phyloP scores from a whole-genome alignment of 1,140 invertebrate species.

The Pseudomyrmex dendroicus region DNA sequence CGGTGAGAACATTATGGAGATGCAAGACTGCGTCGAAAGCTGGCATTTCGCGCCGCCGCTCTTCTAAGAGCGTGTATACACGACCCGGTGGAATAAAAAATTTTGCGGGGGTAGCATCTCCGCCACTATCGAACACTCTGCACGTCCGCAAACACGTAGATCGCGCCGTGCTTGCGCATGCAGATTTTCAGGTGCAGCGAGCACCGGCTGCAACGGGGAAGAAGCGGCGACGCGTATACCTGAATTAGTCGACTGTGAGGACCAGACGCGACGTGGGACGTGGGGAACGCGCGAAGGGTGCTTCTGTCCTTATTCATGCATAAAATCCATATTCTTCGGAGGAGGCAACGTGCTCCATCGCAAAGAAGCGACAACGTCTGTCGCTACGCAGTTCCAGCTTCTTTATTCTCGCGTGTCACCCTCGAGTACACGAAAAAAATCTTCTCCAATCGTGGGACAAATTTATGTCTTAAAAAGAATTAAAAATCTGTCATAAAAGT shows the following conservation, averaged over 20 bases:
- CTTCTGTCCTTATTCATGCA: slow-evolving; percentile 75
- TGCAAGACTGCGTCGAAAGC: background rate
- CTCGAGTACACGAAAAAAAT: slow-evolving; percentile 59
- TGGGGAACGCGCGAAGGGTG: slow-evolving; percentile 23
- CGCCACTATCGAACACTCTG: slow-evolving; percentile 62
- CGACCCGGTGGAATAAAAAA: slow-evolving; percentile 67
- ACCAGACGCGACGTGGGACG: background rate
- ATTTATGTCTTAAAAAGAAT: background rate
- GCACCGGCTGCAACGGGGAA: background rate
- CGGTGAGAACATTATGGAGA: slow-evolving; percentile 8
- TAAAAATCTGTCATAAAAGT: background rate
- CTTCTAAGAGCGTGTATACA: slow-evolving; percentile 27
- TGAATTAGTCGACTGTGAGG: slow-evolving; percentile 60
- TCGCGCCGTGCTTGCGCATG: slow-evolving; percentile 68
- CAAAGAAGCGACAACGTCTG: slow-evolving; percentile 70
- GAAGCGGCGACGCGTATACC: slow-evolving; percentile 20
- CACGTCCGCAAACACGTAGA: slow-evolving; percentile 67
- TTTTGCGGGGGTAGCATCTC: slow-evolving; percentile 58
- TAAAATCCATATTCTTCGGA: slow-evolving; percentile 81
- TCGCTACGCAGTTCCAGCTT: slow-evolving; percentile 61
- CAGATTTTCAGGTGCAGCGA: slow-evolving; percentile 65
- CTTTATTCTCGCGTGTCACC: slow-evolving; percentile 72
- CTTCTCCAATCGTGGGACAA: background rate
- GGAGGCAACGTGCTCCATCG: slow-evolving; percentile 77
- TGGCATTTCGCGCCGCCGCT: background rate